Conservation (phyloP, 2,113 vertebrate genomes). For the Hippolais icterina region DNA sequence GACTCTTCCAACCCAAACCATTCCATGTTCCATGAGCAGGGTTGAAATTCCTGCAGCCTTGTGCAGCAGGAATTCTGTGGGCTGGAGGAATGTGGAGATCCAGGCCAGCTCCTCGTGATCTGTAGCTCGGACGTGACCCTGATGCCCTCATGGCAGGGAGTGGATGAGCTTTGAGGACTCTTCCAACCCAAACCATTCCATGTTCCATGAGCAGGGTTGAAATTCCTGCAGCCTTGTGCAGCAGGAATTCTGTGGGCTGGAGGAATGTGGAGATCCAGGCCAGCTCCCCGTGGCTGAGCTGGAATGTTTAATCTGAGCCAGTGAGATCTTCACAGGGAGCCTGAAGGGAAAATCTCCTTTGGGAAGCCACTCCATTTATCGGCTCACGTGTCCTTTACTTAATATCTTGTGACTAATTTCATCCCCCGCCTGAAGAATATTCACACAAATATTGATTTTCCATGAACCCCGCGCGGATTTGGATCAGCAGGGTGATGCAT, state of each 20-base stretch:
- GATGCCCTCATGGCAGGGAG: background rate
- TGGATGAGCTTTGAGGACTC: background rate
- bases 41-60: too few relatives aligned
- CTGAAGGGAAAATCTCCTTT: background rate
- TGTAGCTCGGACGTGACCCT: too few relatives aligned
- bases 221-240: background rate
- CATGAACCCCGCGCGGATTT: background rate
- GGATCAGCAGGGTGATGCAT: background rate
- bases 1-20: too few relatives aligned
- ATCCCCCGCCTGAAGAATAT: background rate
- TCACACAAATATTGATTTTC: background rate
- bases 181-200: background rate
- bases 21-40: too few relatives aligned
- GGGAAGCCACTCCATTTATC: background rate
- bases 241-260: background rate
- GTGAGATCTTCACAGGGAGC: background rate
- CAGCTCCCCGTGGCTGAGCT: background rate
- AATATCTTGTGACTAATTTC: background rate
- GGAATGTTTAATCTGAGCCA: background rate
- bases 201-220: accelerated
- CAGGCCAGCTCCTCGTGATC: too few relatives aligned
- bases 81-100: too few relatives aligned
- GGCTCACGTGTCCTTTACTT: background rate
- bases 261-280: background rate
- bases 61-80: too few relatives aligned